Evolutionary conservation across 2,888 invertebrate species (phyloP).

Genomic region (Epistrophe grossulariae): DNA sequence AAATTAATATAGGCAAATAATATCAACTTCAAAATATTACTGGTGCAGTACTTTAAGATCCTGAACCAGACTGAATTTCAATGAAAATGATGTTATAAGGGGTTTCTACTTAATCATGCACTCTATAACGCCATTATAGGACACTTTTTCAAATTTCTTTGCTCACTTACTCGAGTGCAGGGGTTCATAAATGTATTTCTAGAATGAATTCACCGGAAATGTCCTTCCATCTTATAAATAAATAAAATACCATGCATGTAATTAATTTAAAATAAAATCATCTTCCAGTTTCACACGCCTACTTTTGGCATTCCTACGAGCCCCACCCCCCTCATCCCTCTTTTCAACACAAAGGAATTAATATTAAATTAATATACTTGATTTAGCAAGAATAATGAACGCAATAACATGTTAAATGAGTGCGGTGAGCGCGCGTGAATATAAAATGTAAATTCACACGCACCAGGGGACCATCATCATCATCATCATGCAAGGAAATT

Average conservation of each 20-base stretch:
- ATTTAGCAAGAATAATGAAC: slow-evolving; percentile 58
- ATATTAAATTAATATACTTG: slow-evolving; percentile 67
- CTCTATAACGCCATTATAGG: too few species aligned
- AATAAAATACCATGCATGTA: not conserved
- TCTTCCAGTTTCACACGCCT: not conserved
- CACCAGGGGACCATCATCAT: slow-evolving; percentile 18
- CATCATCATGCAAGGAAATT: slow-evolving; percentile 27
- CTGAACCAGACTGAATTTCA: too few species aligned
- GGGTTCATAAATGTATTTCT: not conserved
- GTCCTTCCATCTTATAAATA: not conserved
- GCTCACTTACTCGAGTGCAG: too few species aligned
- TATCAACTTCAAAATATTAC: too few species aligned
- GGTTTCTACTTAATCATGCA: too few species aligned
- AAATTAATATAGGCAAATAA: too few species aligned
- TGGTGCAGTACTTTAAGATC: too few species aligned
- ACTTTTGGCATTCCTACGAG: not conserved
- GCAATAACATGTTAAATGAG: slow-evolving; percentile 36
- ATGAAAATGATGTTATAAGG: too few species aligned
- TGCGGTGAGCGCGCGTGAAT: not conserved
- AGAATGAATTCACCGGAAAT: not conserved
- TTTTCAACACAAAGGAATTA: slow-evolving; percentile 36
- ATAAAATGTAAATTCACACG: slow-evolving; percentile 42
- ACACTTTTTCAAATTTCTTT: too few species aligned
- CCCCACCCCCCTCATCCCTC: too few species aligned
- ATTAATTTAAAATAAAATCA: not conserved